Evolutionary conservation across 2,113 vertebrate genomes (phyloP), one percentile per base, ranked within the genome.

Genomic region (Cryptomyrus ogoouensis): DNA sequence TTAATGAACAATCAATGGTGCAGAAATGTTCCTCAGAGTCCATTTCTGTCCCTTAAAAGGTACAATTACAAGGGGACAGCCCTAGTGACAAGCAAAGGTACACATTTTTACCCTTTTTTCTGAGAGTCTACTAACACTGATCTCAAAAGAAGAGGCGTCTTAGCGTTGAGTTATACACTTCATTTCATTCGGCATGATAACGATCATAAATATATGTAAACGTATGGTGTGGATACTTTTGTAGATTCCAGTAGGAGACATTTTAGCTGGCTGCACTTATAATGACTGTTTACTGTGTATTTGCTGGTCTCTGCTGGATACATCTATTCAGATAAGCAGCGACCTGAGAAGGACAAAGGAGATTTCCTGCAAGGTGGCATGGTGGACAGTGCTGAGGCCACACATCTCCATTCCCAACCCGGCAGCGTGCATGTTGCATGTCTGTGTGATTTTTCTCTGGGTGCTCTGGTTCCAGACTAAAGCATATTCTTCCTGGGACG

Each of bases 271-370:
- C 31, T 80, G 74, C 35, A 80, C 35, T 80, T 80, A 80, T 80
- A 70, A 70, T 70, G 62, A 70, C 62, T 70, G 74, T 80, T 42
- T 80, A 39, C 74, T 80, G 74, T 80, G 74, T 80, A 80, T 42
- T 19, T 42, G 35, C 74, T 80, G 74, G 74, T 35, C 74, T 42
- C 35, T 17, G 35, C 35, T 80, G 74, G 74, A 80, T 80, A 80
- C 17, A 42, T 17, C 74, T 8, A 35, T 80, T 80, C 35, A 42
- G 74, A 80, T 42, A 35, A 80, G 74, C 74, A 80, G 15, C n/a
- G 35, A 42, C n/a, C 74, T 19, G 74, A 80, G 74, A 80, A 35
- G 74, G 31, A 19, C 74, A 8, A 42, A 42, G 15, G 74, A 15
- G 39, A 42, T 42, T 39, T 39, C 74, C 35, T 17, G 74, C 74